These are phyloP conservation scores for Anser cygnoides DNA, from an alignment of 2,113 vertebrate genomes.

Conservation along the genomic window DNA sequence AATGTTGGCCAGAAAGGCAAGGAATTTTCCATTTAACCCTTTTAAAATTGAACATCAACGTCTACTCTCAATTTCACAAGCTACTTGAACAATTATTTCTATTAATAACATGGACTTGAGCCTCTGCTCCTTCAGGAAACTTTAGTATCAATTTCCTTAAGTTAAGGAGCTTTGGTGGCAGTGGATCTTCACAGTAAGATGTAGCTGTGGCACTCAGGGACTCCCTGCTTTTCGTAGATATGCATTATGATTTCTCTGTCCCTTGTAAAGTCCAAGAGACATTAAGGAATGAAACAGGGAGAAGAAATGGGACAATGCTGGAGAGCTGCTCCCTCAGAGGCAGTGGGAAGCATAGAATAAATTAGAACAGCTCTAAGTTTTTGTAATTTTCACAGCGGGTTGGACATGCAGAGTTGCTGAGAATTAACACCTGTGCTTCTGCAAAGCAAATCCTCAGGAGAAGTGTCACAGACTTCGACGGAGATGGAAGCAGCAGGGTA, in stretches of 20 bases:
- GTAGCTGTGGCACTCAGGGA: not conserved
- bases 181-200: not conserved
- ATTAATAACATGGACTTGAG: not conserved
- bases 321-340: not conserved
- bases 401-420: conserved; percentile 35
- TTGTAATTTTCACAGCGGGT: conserved; percentile 49
- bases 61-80: not conserved
- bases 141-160: not conserved
- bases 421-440: conserved; percentile 44
- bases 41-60: not conserved
- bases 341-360: conserved; percentile 8
- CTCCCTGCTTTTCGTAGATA: not conserved
- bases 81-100: not conserved
- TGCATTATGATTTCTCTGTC: not conserved
- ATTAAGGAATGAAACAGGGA: not conserved
- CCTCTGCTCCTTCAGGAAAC: not conserved
- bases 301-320: conserved; percentile 8
- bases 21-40: not conserved
- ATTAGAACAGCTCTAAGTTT: conserved; percentile 30
- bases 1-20: not conserved
- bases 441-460: conserved; percentile 37
- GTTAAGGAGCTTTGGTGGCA: not conserved
- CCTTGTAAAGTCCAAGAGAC: not conserved
- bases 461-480: conserved; percentile 12
- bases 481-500: conserved; percentile 14